These are phyloP conservation scores for Ashinkailepas kermadecensis DNA, from an alignment of 2,888 invertebrate genomes.

Conservation along the genomic window DNA sequence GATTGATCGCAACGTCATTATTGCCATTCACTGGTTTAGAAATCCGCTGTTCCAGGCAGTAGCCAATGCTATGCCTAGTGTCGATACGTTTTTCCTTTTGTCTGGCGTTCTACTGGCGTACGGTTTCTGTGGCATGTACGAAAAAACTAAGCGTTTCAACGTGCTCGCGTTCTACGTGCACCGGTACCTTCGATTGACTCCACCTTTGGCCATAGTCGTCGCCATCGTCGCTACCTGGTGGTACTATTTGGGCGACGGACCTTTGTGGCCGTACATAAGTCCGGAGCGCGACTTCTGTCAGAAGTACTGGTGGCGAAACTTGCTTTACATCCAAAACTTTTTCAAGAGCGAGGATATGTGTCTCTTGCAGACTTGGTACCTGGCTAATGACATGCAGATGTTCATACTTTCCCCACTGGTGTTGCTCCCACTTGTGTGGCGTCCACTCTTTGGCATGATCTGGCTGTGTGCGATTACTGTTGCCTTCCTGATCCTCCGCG, in stretches of 20 bases:
- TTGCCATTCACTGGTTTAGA: neutral
- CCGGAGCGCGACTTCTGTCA: neutral
- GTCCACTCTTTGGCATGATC: neutral
- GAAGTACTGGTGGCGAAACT: neutral
- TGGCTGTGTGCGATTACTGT: neutral
- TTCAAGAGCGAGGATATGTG: neutral
- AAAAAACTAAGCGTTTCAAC: neutral
- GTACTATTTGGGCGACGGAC: neutral
- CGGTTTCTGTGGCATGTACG: constrained; percentile 6
- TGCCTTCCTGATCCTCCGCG: neutral
- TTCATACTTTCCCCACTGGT: constrained; percentile 25
- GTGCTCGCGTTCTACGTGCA: neutral
- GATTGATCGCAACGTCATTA: neutral
- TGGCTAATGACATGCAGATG: constrained; percentile 28
- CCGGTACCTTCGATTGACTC: neutral
- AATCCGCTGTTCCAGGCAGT: neutral
- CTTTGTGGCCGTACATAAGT: neutral
- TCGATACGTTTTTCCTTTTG: constrained; percentile 31
- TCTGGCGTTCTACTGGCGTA: constrained; percentile 29
- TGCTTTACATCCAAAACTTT: neutral
- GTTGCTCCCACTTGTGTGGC: too few species aligned
- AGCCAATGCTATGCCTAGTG: constrained; percentile 28
- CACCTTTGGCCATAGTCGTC: neutral
- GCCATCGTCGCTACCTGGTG: neutral
- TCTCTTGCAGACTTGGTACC: constrained; percentile 20